Evolutionary conservation across 2,888 invertebrate species (phyloP).

Genomic region (Magallana nippona): DNA sequence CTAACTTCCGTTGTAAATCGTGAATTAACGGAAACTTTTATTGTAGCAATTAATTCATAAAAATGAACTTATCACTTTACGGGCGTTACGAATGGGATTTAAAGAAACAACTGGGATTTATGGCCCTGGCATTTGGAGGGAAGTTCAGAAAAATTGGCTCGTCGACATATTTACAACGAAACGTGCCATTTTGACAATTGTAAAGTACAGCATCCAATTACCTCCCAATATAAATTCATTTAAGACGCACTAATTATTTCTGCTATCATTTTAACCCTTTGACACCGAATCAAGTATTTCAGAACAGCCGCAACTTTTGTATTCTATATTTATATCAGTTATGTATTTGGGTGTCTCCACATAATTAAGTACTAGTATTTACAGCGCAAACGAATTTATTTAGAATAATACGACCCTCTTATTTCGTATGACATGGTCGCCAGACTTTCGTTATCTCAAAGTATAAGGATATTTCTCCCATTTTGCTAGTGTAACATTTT

Average conservation of each 20-base stretch:
- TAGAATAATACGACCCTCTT: too few relatives aligned
- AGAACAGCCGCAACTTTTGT: not conserved
- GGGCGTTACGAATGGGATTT: slow-evolving; percentile 24
- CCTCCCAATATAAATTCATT: slow-evolving; percentile 12
- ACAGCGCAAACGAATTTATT: too few relatives aligned
- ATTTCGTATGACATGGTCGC: too few relatives aligned
- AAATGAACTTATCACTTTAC: slow-evolving; percentile 33
- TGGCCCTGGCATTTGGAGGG: slow-evolving; percentile 33
- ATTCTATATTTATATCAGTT: not conserved
- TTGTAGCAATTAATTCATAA: slow-evolving; percentile 33
- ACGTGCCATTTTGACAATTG: not conserved
- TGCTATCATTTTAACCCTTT: not conserved
- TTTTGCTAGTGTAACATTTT: not conserved
- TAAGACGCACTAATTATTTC: slow-evolving; percentile 9
- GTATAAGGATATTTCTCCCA: not conserved
- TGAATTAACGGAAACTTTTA: slow-evolving; percentile 22
- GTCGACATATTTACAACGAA: slow-evolving; percentile 18
- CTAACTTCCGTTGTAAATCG: slow-evolving; percentile 5
- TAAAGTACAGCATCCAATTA: slow-evolving; percentile 31
- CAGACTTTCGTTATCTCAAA: too few relatives aligned
- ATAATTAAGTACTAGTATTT: too few relatives aligned
- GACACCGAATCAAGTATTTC: not conserved
- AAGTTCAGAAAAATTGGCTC: slow-evolving; percentile 14
- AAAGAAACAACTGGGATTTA: slow-evolving; percentile 35
- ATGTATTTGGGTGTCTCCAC: too few relatives aligned